phyloP scores from a whole-genome alignment of 2,888 invertebrate species.

The Margaritifera margaritifera region DNA sequence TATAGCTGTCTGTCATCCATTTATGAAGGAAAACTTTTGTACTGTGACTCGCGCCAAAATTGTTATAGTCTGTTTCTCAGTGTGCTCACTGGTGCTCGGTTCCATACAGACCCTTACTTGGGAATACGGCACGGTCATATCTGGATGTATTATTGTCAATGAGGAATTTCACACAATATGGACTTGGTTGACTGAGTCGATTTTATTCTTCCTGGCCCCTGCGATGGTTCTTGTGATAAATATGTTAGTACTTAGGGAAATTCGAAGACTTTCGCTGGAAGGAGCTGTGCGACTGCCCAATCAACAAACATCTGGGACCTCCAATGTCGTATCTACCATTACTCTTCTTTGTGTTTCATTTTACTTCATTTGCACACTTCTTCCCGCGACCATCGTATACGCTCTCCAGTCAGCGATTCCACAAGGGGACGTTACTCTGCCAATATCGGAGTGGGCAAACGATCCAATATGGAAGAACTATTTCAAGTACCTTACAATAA shows the following conservation, averaged over 20 bases:
- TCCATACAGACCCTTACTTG: constrained; percentile 66
- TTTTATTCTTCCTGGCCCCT: constrained; percentile 66
- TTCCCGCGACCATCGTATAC: constrained; percentile 71
- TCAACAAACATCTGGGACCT: constrained; percentile 25
- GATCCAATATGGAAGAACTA: constrained; percentile 65
- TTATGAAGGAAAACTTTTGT: constrained; percentile 66
- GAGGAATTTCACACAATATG: constrained; percentile 59
- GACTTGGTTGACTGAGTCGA: constrained; percentile 67
- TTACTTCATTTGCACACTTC: constrained; percentile 70
- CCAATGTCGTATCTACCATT: constrained; percentile 67
- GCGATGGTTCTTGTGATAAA: constrained; percentile 68
- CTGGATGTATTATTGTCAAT: constrained; percentile 51
- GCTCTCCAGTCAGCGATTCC: constrained; percentile 55
- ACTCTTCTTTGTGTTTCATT: constrained; percentile 72
- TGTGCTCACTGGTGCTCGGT: constrained; percentile 49
- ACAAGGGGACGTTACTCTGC: constrained; percentile 43
- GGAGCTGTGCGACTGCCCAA: constrained; percentile 44
- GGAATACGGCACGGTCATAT: constrained; percentile 51
- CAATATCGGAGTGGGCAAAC: constrained; percentile 39
- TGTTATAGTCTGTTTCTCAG: constrained; percentile 53
- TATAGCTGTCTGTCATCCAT: constrained; percentile 69
- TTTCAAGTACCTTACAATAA: constrained; percentile 60
- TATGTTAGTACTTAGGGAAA: constrained; percentile 68
- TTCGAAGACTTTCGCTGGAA: constrained; percentile 56
- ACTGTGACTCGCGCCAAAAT: constrained; percentile 63